Evolutionary conservation across 1,140 invertebrate species (phyloP), one percentile per base, ranked within the genome.

Genomic region (Meloidogyne floridensis): DNA sequence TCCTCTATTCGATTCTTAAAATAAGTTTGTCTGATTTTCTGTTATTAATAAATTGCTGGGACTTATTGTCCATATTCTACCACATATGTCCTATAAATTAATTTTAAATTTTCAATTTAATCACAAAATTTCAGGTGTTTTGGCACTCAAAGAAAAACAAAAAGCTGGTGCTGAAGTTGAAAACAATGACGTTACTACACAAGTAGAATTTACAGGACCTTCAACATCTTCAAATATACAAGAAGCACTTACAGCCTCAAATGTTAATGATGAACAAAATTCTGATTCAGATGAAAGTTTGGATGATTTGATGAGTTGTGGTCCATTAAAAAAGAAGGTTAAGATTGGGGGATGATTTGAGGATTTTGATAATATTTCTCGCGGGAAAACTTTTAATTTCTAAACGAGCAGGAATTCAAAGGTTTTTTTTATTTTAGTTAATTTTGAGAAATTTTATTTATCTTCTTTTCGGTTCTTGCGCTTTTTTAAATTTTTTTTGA

Each of bases 241-340:
- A n/a, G 11, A 59, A n/a, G n/a, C 53, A n/a, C 3, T n/a, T 47
- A 54, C 75, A 11, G 77, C 43, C 20, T 51, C 75, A 7, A 10
- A 42, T 47, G 75, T 70, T 18, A 65, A 20, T 56, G 78, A 9
- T 11, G 78, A 80, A 53, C 43, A 70, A 74, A 65, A 32, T 18
- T 65, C 59, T n/a, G 81, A 71, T 72, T 77, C 81, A 5, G 81
- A 82, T 47, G 42, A 76, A 18, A 74, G 75, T 79, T 32, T 82
- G 65, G 81, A 82, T 20, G 71, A 20, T 43, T 20, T 75, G 65
- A 80, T 71, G 74, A 72, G 73, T 59, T 59, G 43, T 79, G 75
- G 65, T 6, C 69, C 74, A 1, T 53, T 47, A 53, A 82, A 82
- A 47, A 75, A 75, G n/a, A 75, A 74, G 54, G 70, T 72, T 77